Evolutionary conservation across 2,797 vertebrate species (phyloP).

Genomic region (Parotocinclus haroldoi): DNA sequence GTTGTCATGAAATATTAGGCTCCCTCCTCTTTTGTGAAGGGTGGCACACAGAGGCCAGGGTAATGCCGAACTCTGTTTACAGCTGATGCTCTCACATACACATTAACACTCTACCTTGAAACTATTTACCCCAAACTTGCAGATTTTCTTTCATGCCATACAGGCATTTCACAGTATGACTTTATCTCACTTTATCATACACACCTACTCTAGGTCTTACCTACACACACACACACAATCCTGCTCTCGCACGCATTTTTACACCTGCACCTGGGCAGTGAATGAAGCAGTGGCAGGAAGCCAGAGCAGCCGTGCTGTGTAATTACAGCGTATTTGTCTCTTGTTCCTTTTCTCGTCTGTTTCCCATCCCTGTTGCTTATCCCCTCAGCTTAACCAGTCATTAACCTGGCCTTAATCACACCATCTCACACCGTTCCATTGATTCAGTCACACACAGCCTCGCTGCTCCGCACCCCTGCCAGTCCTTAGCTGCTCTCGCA

Average conservation of each 20-base stretch:
- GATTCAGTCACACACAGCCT: conserved; percentile 34
- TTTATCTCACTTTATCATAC: conserved; percentile 6
- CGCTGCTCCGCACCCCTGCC: conserved; percentile 26
- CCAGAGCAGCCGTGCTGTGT: conserved; percentile 65
- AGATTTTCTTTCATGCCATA: conserved; percentile 12
- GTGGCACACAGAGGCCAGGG: conserved; percentile 58
- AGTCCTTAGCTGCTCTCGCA: conserved; percentile 29
- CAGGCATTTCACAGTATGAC: conserved; percentile 34
- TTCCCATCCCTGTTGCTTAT: conserved; percentile 65
- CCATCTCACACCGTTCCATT: conserved; percentile 45
- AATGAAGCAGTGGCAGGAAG: conserved; percentile 80
- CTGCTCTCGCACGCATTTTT: conserved; percentile 32
- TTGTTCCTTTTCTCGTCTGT: conserved; percentile 52
- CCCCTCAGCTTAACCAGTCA: conserved; percentile 79
- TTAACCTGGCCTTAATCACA: conserved; percentile 67
- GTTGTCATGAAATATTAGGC: conserved; percentile 65
- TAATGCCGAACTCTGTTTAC: conserved; percentile 54
- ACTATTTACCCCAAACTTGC: conserved; percentile 39
- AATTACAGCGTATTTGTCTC: conserved; percentile 81
- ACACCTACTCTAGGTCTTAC: neutral
- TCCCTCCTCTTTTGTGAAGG: conserved; percentile 62
- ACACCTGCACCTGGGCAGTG: conserved; percentile 69
- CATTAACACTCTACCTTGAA: conserved; percentile 26
- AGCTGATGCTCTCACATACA: conserved; percentile 42
- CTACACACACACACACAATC: conserved; percentile 40